Evolutionary conservation across 2,888 invertebrate species (phyloP).

Genomic region (Incurvaria masculella): DNA sequence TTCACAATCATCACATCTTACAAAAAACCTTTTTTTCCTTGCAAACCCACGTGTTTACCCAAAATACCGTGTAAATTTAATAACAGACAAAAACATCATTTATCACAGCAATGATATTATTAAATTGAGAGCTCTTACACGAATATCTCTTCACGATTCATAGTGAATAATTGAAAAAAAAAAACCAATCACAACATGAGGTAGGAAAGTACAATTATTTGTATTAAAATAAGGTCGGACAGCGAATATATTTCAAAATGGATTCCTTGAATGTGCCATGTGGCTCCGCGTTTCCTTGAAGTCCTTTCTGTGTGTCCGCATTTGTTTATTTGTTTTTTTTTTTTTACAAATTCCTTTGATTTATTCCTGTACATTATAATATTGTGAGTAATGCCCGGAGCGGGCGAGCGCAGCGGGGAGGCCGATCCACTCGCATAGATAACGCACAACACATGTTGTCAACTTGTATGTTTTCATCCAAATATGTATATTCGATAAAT

Average conservation of each 20-base stretch:
- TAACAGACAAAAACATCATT: no score
- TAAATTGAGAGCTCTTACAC: no score
- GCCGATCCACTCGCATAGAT: conserved; percentile 47
- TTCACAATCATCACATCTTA: no score
- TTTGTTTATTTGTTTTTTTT: conserved; percentile 25
- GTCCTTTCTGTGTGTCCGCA: conserved; percentile 41
- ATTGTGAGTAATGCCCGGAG: conserved; percentile 46
- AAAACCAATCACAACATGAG: no score
- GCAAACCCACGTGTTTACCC: no score
- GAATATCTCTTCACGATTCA: no score
- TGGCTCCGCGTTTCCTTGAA: conserved; percentile 49
- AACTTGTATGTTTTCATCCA: conserved; percentile 55
- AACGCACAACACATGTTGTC: conserved; percentile 51
- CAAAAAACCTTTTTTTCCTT: no score
- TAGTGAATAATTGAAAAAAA: no score
- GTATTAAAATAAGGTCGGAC: no score
- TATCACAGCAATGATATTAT: no score
- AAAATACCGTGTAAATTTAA: no score
- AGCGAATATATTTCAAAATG: neutral
- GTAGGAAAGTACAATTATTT: no score
- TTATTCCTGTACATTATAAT: conserved; percentile 53
- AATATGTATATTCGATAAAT: conserved; percentile 49
- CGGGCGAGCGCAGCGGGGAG: conserved; percentile 40
- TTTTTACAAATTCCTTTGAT: conserved; percentile 45
- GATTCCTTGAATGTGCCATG: neutral